Base-by-base conservation (phyloP, 2,797 vertebrate species). In the Pitangus sulphuratus region DNA sequence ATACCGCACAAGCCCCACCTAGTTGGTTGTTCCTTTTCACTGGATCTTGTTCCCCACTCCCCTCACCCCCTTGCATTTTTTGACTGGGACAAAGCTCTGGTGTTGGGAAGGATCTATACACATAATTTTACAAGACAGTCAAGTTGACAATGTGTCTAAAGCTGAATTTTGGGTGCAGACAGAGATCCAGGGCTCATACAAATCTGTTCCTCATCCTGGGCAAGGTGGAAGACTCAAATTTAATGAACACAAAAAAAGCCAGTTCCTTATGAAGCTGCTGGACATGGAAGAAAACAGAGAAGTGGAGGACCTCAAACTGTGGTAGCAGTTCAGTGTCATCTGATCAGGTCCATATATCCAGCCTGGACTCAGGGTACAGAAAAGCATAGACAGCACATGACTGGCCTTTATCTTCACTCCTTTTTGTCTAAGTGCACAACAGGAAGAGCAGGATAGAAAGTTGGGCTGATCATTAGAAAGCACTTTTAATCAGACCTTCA, bases 401-500 rank as follows among this genome's bases (percentile, higher is more conserved):
- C 31, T n/a, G 26, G 37, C 10, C 62, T 79, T 31, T 58, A 14
- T 54, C 22, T n/a, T 79, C 15, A 44, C 54, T 93, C 28, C 31
- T 86, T 89, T 66, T 93, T 84, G 19, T 72, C 44, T 66, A 92
- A 47, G 50, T 48, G 77, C 25, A 72, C 65, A 80, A 51, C 22
- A 70, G 35, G 57, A 96, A 58, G 22, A 97, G 53, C 40, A 42
- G 58, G 53, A 66, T 81, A 30, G 79, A 54, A 96, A 90, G 84
- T 39, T 91, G 74, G 50, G 69, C 68, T 93, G 83, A 90, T 96
- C 90, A 92, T 96, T 97, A 96, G 96, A 96, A 96, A 95, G 39
- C 88, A 88, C 84, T 97, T 98, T 87, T 80, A 97, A 98, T 97
- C 86, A 97, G 94, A 96, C 87, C 96, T 97, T 96, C 96, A 96